A percentile compares a stretch with the other conserved stretches of the same genome.
phyloP scores from a whole-genome alignment of 2,888 invertebrate genomes.

The Scrobipalpa atriplicella region DNA sequence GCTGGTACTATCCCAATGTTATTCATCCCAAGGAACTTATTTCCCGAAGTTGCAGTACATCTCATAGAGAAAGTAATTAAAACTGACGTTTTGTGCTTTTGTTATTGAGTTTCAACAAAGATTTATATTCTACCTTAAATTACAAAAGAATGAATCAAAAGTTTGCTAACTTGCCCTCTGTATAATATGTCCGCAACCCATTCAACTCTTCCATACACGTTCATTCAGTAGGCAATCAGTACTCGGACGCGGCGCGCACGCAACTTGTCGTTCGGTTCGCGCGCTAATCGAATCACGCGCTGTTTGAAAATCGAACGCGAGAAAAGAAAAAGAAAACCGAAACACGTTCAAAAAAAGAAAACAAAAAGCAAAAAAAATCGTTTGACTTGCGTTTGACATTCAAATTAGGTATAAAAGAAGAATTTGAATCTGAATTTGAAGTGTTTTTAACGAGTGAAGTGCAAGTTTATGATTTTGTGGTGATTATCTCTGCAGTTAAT shows the following conservation, averaged over 20 bases:
- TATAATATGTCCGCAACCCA: background rate
- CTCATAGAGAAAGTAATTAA: too few relatives aligned
- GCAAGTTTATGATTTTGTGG: too few relatives aligned
- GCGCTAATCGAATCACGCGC: background rate
- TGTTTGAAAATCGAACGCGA: conserved; percentile 4
- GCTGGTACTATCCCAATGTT: too few relatives aligned
- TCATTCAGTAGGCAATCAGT: background rate
- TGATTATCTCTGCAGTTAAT: too few relatives aligned
- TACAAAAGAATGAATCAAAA: too few relatives aligned
- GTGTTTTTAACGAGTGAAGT: conserved; percentile 1
- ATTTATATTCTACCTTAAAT: too few relatives aligned
- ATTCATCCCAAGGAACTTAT: too few relatives aligned
- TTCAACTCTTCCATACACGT: background rate
- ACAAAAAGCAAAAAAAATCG: background rate
- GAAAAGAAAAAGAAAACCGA: background rate
- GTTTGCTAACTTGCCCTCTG: background rate
- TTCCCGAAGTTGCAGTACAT: too few relatives aligned
- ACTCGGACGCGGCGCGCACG: background rate
- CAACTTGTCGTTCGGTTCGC: background rate
- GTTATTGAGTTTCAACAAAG: too few relatives aligned
- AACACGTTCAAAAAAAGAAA: background rate
- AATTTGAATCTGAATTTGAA: background rate
- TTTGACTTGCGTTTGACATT: background rate
- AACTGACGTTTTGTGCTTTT: too few relatives aligned
- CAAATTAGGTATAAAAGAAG: background rate